Conservation (phyloP, 2,113 vertebrate species). For the Hippocampus barbouri region DNA sequence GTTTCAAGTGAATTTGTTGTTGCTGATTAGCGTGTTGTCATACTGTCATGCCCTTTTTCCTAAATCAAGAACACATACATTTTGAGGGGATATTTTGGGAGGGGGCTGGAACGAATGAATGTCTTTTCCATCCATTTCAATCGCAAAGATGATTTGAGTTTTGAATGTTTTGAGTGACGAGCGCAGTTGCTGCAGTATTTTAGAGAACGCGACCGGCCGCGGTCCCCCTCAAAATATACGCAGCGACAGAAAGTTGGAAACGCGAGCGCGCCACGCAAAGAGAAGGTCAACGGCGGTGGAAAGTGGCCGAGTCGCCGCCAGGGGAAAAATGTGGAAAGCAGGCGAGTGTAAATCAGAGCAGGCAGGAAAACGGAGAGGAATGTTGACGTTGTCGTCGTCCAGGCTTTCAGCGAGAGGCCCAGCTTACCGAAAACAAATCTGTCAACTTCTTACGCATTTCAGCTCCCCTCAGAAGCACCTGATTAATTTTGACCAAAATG, state of each 20-base stretch:
- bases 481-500: background rate
- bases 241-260: slow-evolving; percentile 16
- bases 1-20: background rate
- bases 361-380: slow-evolving; percentile 26
- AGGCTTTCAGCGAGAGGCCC: too few relatives aligned
- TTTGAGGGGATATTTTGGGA: too few relatives aligned
- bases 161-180: too few relatives aligned
- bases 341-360: slow-evolving; percentile 42
- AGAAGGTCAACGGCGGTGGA: slow-evolving; percentile 4
- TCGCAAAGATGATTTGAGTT: too few relatives aligned
- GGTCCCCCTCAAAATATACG: background rate
- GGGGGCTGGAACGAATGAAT: too few relatives aligned
- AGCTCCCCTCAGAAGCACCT: background rate
- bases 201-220: background rate
- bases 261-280: background rate
- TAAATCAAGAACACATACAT: too few relatives aligned
- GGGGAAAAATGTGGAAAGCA: slow-evolving; percentile 35
- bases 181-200: too few relatives aligned
- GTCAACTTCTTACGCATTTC: too few relatives aligned
- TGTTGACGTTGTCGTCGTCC: slow-evolving; percentile 2
- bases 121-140: too few relatives aligned
- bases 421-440: too few relatives aligned
- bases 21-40: too few relatives aligned
- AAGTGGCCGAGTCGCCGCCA: slow-evolving; percentile 4
- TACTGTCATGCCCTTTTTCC: too few relatives aligned